Evolutionary conservation across 2,113 vertebrate species (phyloP), one percentile per base, ranked within the genome.

Genomic region (Etheostoma cragini): DNA sequence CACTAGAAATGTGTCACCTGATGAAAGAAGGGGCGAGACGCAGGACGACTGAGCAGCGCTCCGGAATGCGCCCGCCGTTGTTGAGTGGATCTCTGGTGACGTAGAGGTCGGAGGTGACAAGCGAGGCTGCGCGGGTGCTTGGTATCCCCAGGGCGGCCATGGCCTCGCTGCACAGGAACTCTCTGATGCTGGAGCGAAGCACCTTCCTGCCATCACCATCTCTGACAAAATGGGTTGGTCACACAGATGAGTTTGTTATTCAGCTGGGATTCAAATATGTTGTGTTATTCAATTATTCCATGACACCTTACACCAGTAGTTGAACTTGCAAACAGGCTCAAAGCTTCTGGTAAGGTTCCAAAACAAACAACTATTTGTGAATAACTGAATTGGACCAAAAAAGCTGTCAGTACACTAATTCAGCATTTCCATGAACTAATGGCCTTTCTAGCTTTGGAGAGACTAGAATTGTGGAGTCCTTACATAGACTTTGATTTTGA

Each of bases 101-200:
- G 0, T 22, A 94, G 0, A 95, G 95, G 86, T 96, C 95, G 0
- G 97, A 97, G 0, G 96, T 97, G 24, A 98, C 94, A 0, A 97
- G 96, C 0, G 97, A 94, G 30, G 95, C 97, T 0, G 96, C 97
- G 15, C 96, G 95, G 0, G 97, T 98, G 19, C 94, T 98, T 21
- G 96, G 97, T 46, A 98, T 85, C 0, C 97, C 97, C 19, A 98
- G 93, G 80, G 96, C 95, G 14, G 95, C 96, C 96, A 98, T 96
- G 7, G 97, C 97, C 85, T 97, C 97, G 0, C 97, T 98, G 92
- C 97, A 97, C 81, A 98, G 94, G 91, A 98, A 98, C 92, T 98
- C 97, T 12, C 97, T 94, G 72, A 97, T 94, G 90, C 97, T 98
- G 0, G 97, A 98, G 14, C 96, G 94, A 82, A 98, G 92, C 1